Percentiles rank a stretch among this genome's conserved stretches.
phyloP scores from a whole-genome alignment of 2,888 invertebrate species.

The Drosophila neonasuta region DNA sequence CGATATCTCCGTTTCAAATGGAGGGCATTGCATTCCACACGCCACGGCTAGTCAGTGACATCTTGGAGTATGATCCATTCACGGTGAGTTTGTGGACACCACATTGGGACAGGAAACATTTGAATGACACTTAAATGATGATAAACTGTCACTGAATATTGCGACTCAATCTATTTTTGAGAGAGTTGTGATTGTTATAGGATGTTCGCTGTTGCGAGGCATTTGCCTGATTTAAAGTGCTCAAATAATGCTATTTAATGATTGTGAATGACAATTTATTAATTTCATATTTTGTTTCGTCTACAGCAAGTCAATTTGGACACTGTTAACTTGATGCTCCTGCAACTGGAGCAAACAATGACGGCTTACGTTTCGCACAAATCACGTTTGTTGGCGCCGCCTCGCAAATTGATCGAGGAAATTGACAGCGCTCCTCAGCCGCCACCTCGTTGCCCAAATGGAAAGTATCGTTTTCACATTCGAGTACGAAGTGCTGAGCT shows the following conservation, averaged over 20 bases:
- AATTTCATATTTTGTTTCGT: neutral
- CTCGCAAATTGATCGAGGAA: constrained; percentile 87
- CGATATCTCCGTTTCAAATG: constrained; percentile 96
- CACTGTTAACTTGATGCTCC: constrained; percentile 85
- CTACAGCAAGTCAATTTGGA: constrained; percentile 86
- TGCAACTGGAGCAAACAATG: constrained; percentile 87
- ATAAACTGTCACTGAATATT: constrained; percentile 80
- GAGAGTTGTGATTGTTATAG: constrained; percentile 63
- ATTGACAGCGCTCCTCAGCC: constrained; percentile 85
- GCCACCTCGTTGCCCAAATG: constrained; percentile 86
- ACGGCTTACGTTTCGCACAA: constrained; percentile 94
- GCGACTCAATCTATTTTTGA: constrained; percentile 80
- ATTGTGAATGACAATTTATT: neutral
- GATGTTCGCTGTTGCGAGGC: constrained; percentile 82
- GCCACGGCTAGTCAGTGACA: constrained; percentile 88
- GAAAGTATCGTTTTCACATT: constrained; percentile 86
- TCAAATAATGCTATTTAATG: neutral
- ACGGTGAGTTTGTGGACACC: constrained; percentile 83
- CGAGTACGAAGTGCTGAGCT: constrained; percentile 82
- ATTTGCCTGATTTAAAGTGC: constrained; percentile 79
- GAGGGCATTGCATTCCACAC: constrained; percentile 87
- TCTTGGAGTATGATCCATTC: constrained; percentile 88
- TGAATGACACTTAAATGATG: constrained; percentile 73
- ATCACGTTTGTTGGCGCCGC: constrained; percentile 88
- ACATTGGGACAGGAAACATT: neutral